phyloP scores from a whole-genome alignment of 2,888 invertebrate genomes.

The Noctua janthina region DNA sequence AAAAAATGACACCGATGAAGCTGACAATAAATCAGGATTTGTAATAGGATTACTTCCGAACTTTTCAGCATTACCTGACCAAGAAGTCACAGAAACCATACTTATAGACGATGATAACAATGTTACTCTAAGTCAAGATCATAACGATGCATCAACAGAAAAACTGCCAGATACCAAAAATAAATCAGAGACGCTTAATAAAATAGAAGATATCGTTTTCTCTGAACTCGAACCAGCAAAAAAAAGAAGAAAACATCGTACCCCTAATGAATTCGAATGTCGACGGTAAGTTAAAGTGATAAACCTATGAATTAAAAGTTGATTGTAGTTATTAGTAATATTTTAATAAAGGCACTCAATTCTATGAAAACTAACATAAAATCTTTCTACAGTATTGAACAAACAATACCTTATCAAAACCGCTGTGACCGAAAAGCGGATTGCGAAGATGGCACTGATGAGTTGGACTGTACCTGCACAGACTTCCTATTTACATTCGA shows the following conservation, averaged over 20 bases:
- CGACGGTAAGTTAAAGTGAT: conserved; percentile 76
- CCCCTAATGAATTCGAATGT: conserved; percentile 84
- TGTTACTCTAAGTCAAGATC: conserved; percentile 31
- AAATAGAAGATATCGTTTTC: conserved; percentile 75
- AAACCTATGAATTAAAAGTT: neutral
- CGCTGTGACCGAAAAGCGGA: conserved; percentile 93
- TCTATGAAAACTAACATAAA: neutral
- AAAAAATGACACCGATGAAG: neutral
- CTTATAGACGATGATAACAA: conserved; percentile 30
- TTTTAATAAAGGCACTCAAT: neutral
- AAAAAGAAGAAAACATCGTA: conserved; percentile 77
- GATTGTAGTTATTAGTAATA: neutral
- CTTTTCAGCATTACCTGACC: conserved; percentile 3
- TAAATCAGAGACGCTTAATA: conserved; percentile 65
- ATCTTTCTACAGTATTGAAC: conserved; percentile 90
- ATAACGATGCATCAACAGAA: conserved; percentile 52
- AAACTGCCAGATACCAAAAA: conserved; percentile 68
- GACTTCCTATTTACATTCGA: conserved; percentile 91
- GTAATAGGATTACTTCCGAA: conserved; percentile 24
- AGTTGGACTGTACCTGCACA: conserved; percentile 93
- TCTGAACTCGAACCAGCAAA: conserved; percentile 81
- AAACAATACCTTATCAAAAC: conserved; percentile 90
- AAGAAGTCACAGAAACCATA: neutral
- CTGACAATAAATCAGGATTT: conserved; percentile 22
- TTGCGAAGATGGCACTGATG: conserved; percentile 96